Evolutionary conservation across 1,140 invertebrate genomes (phyloP).

Genomic region (Nautilus pompilius): DNA sequence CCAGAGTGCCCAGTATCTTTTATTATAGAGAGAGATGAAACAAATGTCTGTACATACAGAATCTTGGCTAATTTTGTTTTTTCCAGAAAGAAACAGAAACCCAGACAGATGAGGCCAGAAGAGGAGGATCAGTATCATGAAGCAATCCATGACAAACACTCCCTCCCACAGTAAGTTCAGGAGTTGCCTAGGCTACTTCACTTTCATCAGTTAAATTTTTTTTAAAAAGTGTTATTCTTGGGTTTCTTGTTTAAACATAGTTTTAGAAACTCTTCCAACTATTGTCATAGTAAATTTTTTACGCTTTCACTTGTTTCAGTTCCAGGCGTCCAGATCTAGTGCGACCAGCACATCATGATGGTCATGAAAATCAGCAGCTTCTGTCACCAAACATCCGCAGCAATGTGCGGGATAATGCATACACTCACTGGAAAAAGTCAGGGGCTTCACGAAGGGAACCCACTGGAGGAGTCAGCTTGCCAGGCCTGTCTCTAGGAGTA

Average conservation of each 20-base stretch:
- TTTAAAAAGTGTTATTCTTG: no score
- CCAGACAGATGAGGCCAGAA: not conserved
- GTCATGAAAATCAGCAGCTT: constrained; percentile 1
- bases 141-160: constrained; percentile 5
- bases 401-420: not conserved
- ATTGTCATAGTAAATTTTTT: no score
- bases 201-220: no score
- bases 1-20: no score
- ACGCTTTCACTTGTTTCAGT: not conserved
- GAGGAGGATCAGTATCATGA: constrained; percentile 4
- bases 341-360: not conserved
- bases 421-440: not conserved
- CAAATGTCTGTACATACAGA: not conserved
- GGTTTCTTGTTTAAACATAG: no score
- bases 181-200: no score
- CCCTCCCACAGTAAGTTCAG: constrained; percentile 2
- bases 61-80: not conserved
- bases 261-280: no score
- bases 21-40: not conserved
- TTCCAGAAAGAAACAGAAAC: not conserved
- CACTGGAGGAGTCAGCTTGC: not conserved
- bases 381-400: not conserved
- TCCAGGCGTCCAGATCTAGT: not conserved
- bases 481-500: no score
- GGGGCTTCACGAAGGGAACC: no score